Percentiles rank a stretch among this genome's conserved stretches.
These are phyloP conservation scores for Dynastes hyllus DNA, from an alignment of 2,888 invertebrate genomes.

Conservation along the genomic window DNA sequence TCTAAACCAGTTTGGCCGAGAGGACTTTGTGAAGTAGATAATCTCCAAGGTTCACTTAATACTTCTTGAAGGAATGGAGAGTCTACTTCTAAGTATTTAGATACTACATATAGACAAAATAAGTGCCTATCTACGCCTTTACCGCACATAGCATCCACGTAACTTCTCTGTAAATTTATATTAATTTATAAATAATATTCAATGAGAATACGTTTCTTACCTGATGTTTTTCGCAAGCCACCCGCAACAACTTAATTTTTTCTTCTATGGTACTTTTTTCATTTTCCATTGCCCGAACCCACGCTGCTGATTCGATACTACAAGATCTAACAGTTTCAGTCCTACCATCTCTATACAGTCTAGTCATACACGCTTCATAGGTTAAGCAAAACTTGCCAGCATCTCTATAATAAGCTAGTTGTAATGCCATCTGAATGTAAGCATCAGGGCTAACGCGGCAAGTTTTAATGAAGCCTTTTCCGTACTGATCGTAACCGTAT, in stretches of 20 bases:
- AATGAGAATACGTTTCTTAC: constrained; percentile 57
- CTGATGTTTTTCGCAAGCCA: constrained; percentile 90
- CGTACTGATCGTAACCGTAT: constrained; percentile 88
- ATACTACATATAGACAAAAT: constrained; percentile 98
- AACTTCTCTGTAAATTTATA: constrained; percentile 73
- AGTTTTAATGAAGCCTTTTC: constrained; percentile 97
- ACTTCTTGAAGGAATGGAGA: constrained; percentile 97
- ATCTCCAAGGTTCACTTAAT: constrained; percentile 97
- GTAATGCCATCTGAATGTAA: constrained; percentile 96
- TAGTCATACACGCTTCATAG: constrained; percentile 99
- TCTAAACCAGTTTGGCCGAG: constrained; percentile 96
- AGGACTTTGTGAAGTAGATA: constrained; percentile 98
- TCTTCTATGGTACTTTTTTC: constrained; percentile 78
- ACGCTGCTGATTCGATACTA: constrained; percentile 91
- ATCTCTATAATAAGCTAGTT: constrained; percentile 94
- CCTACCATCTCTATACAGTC: constrained; percentile 95
- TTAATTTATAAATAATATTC: not conserved
- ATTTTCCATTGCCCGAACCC: constrained; percentile 94
- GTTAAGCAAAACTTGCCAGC: constrained; percentile 95
- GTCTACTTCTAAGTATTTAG: constrained; percentile 97
- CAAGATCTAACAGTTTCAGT: constrained; percentile 99
- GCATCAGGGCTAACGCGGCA: constrained; percentile 96
- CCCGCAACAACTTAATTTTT: constrained; percentile 79
- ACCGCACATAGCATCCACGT: constrained; percentile 98
- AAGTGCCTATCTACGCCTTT: constrained; percentile 97